Base-by-base conservation (phyloP, 2,113 vertebrate genomes). In the Cryptotis parvus region DNA sequence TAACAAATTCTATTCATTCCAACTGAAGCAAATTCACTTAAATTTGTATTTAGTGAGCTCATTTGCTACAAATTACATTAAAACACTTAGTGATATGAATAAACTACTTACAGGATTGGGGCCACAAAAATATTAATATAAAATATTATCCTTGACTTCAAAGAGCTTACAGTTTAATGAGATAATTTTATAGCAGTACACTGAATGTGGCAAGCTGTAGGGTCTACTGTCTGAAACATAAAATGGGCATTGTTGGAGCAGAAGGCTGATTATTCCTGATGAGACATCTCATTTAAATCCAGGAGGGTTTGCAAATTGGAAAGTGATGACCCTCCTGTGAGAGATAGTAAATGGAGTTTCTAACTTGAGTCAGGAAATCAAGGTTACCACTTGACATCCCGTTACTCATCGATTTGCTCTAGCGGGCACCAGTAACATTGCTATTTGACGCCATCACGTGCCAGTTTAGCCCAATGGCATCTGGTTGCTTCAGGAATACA, bases 81-180 rank as follows among this genome's bases (percentile, higher is more conserved):
- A 52, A 16, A 9, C 45, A 52, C 24, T 77, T 74, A 93, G 63
- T 41, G n/a, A 84, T 39, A 39, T 73, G 66, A 83, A 39, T 73
- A 15, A 91, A 35, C 12, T 87, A 65, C 24, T 33, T 78, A 84
- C 37, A 31, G 16, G 26, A 87, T 22, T 27, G 9, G 6, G 22
- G 2, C n/a, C 31, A 66, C 14, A 90, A 73, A 79, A 15, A 92
- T 70, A 75, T 75, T 65, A 37, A 61, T 49, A 10, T 29, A 73
- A 81, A 1, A 2, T 76, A 52, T 41, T 29, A 55, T 90, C 76
- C 39, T 24, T 89, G 29, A 4, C 35, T 89, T 89, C 55, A 76
- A 84, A 81, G 31, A 89, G 31, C 68, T 92, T 55, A 58, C 31
- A 90, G 29, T 49, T 77, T 87, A 84, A 74, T 89, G 72, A 72